A percentile compares a stretch with the other conserved stretches of the same genome.
phyloP scores from a whole-genome alignment of 2,888 invertebrate genomes.

The Acheta domesticus region DNA sequence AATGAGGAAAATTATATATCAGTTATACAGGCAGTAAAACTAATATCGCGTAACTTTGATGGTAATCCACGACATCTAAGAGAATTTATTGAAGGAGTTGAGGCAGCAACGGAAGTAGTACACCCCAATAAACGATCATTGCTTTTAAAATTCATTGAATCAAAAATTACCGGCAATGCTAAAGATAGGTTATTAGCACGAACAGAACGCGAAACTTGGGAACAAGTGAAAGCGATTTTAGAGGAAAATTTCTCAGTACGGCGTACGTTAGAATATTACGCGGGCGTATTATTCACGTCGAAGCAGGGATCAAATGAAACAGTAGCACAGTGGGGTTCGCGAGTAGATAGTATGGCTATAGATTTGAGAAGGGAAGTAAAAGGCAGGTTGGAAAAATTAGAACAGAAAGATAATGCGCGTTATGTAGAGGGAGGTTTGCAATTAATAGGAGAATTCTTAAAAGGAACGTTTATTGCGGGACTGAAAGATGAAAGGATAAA shows the following conservation, averaged over 20 bases:
- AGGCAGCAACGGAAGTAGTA: background rate
- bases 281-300: background rate
- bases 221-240: background rate
- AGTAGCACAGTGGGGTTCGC: background rate
- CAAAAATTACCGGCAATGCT: constrained; percentile 23
- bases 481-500: no score
- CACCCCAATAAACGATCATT: background rate
- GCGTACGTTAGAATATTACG: background rate
- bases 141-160: constrained; percentile 25
- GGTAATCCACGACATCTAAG: background rate
- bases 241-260: constrained; percentile 22
- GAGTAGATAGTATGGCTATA: background rate
- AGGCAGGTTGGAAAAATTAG: background rate
- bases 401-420: background rate
- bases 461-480: no score
- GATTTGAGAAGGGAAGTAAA: background rate
- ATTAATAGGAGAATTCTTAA: background rate
- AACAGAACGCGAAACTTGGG: background rate
- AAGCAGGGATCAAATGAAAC: background rate
- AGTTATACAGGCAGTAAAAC: background rate
- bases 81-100: constrained; percentile 20
- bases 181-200: constrained; percentile 23
- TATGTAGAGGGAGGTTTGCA: no score
- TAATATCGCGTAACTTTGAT: background rate
- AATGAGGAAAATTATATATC: background rate